These are phyloP conservation scores for Tetragonisca angustula DNA, from an alignment of 2,888 invertebrate species.

Conservation along the genomic window DNA sequence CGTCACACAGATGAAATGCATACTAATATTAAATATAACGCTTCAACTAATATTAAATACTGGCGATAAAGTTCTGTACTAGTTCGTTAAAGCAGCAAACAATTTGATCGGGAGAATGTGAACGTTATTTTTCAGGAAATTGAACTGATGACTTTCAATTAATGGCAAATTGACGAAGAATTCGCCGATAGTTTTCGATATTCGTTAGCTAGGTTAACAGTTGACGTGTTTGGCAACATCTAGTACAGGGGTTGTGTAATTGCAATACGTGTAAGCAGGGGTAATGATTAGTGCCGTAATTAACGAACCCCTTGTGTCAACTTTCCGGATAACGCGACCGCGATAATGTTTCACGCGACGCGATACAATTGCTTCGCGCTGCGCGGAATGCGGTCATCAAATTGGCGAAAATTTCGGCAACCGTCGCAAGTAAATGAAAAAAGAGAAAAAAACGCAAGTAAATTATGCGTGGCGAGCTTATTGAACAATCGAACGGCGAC, in stretches of 20 bases:
- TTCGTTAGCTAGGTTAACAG: neutral
- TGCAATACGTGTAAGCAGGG: conserved; percentile 19
- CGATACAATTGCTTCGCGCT: conserved; percentile 9
- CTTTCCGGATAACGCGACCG: conserved; percentile 17
- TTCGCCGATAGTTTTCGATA: neutral
- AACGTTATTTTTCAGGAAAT: neutral
- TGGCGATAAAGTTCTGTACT: too few species aligned
- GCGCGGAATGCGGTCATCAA: neutral
- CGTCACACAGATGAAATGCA: too few species aligned
- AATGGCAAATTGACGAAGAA: neutral
- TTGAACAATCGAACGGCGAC: too few species aligned
- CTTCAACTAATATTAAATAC: too few species aligned
- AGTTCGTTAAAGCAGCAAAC: too few species aligned
- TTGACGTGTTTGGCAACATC: neutral
- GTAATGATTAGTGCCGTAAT: conserved; percentile 35
- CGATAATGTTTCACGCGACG: conserved; percentile 4
- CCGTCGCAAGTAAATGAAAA: neutral
- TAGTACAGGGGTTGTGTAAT: conserved; percentile 25
- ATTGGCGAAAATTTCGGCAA: neutral
- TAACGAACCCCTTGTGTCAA: conserved; percentile 28
- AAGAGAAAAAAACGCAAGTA: too few species aligned
- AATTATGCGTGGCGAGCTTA: too few species aligned
- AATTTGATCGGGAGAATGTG: too few species aligned
- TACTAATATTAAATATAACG: too few species aligned
- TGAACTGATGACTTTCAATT: neutral